A percentile compares a stretch with the other conserved stretches of the same genome.
Evolutionary conservation across 2,888 invertebrate species (phyloP).

Genomic region (Drosophila flavopinicola): DNA sequence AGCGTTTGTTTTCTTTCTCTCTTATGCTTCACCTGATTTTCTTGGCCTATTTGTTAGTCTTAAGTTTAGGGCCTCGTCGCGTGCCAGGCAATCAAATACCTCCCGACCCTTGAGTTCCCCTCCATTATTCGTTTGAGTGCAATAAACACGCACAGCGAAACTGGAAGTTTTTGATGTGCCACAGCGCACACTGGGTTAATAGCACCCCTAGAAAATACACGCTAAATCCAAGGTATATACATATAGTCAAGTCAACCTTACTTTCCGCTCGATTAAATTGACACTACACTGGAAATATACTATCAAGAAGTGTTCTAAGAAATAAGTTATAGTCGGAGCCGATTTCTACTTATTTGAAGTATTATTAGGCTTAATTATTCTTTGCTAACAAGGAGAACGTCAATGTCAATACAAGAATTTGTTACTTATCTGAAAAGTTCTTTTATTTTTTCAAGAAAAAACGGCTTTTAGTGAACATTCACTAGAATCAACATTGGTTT

Average conservation of each 20-base stretch:
- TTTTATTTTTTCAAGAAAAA: too few relatives aligned
- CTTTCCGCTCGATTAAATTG: slow-evolving; percentile 67
- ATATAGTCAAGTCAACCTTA: slow-evolving; percentile 51
- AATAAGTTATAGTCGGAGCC: too few relatives aligned
- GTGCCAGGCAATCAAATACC: slow-evolving; percentile 31
- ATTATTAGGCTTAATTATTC: too few relatives aligned
- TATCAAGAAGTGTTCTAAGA: too few relatives aligned
- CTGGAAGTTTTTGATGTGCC: slow-evolving; percentile 22
- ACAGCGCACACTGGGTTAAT: slow-evolving; percentile 26
- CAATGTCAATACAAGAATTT: too few relatives aligned
- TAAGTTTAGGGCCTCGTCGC: slow-evolving; percentile 52
- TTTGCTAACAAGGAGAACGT: too few relatives aligned
- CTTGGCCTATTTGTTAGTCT: slow-evolving; percentile 59
- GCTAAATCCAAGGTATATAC: slow-evolving; percentile 5
- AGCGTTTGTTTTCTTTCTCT: not conserved
- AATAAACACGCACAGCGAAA: slow-evolving; percentile 53
- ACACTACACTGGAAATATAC: slow-evolving; percentile 20
- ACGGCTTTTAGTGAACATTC: too few relatives aligned
- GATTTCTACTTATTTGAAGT: too few relatives aligned
- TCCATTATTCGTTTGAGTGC: slow-evolving; percentile 2
- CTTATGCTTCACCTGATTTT: slow-evolving; percentile 26
- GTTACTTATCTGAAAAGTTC: too few relatives aligned
- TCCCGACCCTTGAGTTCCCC: not conserved
- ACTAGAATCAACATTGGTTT: too few relatives aligned
- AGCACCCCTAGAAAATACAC: not conserved